Conservation (phyloP, 2,888 invertebrate genomes). For the Lepidonotus clava region DNA sequence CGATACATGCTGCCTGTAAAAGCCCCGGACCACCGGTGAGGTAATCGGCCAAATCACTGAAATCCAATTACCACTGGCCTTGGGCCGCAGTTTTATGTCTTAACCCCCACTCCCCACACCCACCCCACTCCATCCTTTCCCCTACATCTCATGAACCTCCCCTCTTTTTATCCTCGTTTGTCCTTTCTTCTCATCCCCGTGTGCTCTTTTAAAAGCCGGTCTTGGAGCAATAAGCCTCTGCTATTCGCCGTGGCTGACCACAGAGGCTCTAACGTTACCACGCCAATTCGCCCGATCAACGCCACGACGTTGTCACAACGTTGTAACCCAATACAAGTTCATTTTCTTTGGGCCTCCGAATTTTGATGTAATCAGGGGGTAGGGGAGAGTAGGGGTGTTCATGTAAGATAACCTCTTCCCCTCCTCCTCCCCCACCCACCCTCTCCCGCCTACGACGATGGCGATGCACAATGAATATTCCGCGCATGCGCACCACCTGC, state of each 20-base stretch:
- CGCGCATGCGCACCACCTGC: conserved; percentile 25
- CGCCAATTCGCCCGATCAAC: background rate
- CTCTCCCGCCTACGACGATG: background rate
- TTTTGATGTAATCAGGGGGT: conserved; percentile 38
- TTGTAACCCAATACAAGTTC: conserved; percentile 26
- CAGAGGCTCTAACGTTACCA: conserved; percentile 20
- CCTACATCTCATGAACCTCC: background rate
- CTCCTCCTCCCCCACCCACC: background rate
- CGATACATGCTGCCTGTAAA: too few relatives aligned
- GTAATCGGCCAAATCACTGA: too few relatives aligned
- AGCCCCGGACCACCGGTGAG: too few relatives aligned
- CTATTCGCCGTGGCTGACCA: conserved; percentile 33
- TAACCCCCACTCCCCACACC: background rate
- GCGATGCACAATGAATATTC: conserved; percentile 43
- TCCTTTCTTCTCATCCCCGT: background rate
- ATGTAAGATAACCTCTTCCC: background rate
- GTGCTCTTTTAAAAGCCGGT: too few relatives aligned
- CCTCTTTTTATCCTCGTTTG: background rate
- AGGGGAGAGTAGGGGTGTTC: background rate
- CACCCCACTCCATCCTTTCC: background rate
- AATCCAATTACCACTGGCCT: conserved; percentile 4
- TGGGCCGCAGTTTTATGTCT: background rate
- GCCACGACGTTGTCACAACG: background rate
- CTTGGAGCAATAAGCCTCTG: background rate
- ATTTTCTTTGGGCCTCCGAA: conserved; percentile 22